phyloP scores from a whole-genome alignment of 2,113 vertebrate genomes.

The Theristicus caerulescens region DNA sequence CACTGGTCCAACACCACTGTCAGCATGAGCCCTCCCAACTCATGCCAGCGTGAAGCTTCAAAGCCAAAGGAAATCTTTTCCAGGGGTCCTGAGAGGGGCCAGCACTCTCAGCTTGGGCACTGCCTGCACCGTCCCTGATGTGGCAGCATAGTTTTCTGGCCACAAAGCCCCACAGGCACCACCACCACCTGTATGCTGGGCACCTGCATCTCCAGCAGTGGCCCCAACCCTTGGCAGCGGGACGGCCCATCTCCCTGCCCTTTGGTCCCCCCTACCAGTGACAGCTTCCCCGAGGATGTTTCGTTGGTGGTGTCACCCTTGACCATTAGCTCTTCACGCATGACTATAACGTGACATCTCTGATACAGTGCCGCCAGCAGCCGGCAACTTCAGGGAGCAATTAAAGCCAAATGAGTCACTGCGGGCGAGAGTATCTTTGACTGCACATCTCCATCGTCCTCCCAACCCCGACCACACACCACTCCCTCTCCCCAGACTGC shows the following conservation, averaged over 20 bases:
- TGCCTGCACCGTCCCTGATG: too few relatives aligned
- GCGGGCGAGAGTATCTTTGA: not conserved
- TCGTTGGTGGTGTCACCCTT: conserved; percentile 21
- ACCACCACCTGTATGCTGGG: not conserved
- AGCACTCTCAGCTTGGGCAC: too few relatives aligned
- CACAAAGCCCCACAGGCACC: not conserved
- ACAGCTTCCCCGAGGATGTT: conserved; percentile 40
- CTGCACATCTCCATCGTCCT: not conserved
- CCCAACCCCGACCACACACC: not conserved
- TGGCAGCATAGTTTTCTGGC: not conserved
- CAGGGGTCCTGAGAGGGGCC: not conserved
- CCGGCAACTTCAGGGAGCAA: not conserved
- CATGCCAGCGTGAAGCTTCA: fast-evolving
- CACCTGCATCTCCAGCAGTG: not conserved
- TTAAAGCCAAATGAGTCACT: not conserved
- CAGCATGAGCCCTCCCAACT: not conserved
- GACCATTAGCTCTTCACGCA: conserved; percentile 8
- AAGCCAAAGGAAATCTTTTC: not conserved
- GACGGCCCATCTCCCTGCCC: not conserved
- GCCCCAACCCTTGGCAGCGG: not conserved
- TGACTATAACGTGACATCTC: conserved; percentile 24
- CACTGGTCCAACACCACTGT: fast-evolving
- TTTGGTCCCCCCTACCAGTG: not conserved
- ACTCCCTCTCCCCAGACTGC: not conserved
- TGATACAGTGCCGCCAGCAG: not conserved